phyloP scores from a whole-genome alignment of 2,797 vertebrate species.

The Lepus townsendii region DNA sequence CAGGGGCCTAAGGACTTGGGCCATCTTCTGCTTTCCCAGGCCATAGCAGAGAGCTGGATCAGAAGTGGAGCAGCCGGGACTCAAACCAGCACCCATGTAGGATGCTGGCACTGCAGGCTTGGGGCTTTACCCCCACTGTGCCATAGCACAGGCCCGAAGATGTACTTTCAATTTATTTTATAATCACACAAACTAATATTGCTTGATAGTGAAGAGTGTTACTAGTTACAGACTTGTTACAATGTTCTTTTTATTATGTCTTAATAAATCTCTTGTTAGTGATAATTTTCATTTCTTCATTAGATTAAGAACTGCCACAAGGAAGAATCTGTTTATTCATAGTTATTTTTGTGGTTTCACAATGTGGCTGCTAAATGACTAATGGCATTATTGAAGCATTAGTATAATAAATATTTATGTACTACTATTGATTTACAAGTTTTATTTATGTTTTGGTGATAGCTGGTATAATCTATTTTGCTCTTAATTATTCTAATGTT shows the following conservation, averaged over 20 bases:
- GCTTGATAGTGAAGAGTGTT: background rate
- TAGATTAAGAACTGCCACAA: background rate
- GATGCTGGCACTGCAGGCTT: too few species aligned
- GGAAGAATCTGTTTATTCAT: background rate
- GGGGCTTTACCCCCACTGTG: too few species aligned
- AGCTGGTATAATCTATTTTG: slow-evolving; percentile 32
- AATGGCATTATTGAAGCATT: slow-evolving; percentile 31
- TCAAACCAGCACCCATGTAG: too few species aligned
- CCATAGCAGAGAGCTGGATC: too few species aligned
- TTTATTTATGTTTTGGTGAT: slow-evolving; percentile 39
- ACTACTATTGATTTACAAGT: background rate
- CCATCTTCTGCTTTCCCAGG: too few species aligned
- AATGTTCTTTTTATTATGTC: slow-evolving; percentile 25
- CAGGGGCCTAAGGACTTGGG: too few species aligned
- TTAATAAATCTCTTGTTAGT: background rate
- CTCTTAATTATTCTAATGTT: slow-evolving; percentile 25
- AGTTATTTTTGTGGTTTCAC: slow-evolving; percentile 53
- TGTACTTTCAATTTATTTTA: too few species aligned
- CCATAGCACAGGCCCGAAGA: too few species aligned
- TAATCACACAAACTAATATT: background rate
- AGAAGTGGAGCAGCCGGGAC: too few species aligned
- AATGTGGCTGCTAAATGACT: slow-evolving; percentile 37
- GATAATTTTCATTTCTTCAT: background rate
- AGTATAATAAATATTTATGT: slow-evolving; percentile 45
- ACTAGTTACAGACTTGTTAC: background rate